Evolutionary conservation across 1,140 invertebrate genomes (phyloP), one percentile per base, ranked within the genome.

Genomic region (Elysia chlorotica): DNA sequence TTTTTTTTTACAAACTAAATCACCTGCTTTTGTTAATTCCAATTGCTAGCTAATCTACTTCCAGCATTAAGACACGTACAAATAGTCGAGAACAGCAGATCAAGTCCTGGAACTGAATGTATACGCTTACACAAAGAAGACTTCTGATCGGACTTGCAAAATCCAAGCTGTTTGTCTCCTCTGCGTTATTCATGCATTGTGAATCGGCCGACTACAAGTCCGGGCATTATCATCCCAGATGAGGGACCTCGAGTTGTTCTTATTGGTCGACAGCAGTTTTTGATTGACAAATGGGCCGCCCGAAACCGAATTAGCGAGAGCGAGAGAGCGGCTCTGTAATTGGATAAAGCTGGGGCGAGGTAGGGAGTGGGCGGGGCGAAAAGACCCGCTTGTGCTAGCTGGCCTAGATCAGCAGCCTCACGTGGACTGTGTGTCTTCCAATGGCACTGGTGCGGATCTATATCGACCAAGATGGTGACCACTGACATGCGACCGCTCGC

Each of bases 141-240:
- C 61, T 41, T 69, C 77, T 79, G 76, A 82, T 82, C 80, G 76
- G 78, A 80, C 74, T 80, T 79, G 77, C 76, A 79, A 82, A 81
- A 80, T 76, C 76, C 76, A 67, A 74, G 61, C 73, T 74, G 71
- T 67, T 73, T 59, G 61, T 63, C 76, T 76, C 73, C 74, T n/a
- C n/a, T 77, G 76, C 75, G 71, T 80, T 78, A 82, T 82, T 80
- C 81, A 80, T 80, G 77, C 76, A 77, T 78, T 75, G 75, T 76
- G 75, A 72, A 78, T 76, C 70, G 36, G 61, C 57, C 38, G 73
- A 71, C 72, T 70, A 69, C 62, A 73, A 65, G 57, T 35, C 70
- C 35, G 57, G 53, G 70, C 76, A 79, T 77, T 78, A 78, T 75
- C 77, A 80, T 81, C 66, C 62, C 35, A 61, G 61, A 78, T 78